Evolutionary conservation across 2,113 vertebrate species (phyloP).

Genomic region (Cyphomyrus plagiostoma): DNA sequence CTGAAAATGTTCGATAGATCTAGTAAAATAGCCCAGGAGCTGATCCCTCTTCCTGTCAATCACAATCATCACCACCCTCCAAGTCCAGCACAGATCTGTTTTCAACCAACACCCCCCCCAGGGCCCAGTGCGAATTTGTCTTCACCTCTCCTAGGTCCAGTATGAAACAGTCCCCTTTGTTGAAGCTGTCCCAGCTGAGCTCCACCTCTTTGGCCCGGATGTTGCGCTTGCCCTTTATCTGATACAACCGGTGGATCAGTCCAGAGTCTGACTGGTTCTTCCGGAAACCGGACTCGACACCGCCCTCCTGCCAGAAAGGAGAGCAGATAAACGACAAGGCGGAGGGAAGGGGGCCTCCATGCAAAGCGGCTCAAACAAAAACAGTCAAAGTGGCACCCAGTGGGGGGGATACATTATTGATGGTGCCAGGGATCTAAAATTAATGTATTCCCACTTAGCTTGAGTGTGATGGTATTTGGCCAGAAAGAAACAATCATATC

Average conservation of each 20-base stretch:
- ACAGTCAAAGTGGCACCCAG: not conserved
- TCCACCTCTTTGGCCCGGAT: conserved; percentile 74
- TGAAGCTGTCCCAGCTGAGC: conserved; percentile 78
- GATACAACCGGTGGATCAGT: conserved; percentile 66
- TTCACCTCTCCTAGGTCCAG: conserved; percentile 70
- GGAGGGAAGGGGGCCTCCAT: not conserved
- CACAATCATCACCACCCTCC: not conserved
- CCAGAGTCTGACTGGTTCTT: conserved; percentile 45
- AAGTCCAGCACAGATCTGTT: not conserved
- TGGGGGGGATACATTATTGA: not conserved
- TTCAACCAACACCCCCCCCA: not conserved
- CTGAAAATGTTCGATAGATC: not conserved
- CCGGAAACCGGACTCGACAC: conserved; percentile 68
- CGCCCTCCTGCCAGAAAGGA: conserved; percentile 52
- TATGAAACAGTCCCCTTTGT: conserved; percentile 87
- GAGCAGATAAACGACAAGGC: not conserved
- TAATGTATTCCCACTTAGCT: conserved; percentile 16
- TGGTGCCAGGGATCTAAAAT: not conserved
- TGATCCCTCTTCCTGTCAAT: not conserved
- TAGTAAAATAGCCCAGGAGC: not conserved
- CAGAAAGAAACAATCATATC: not conserved
- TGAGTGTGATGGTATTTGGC: conserved; percentile 12
- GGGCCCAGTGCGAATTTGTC: not conserved
- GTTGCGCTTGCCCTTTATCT: conserved; percentile 82
- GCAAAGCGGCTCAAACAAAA: not conserved